Evolutionary conservation across 2,113 vertebrate genomes (phyloP).

Genomic region (Sebastes schlegelii): DNA sequence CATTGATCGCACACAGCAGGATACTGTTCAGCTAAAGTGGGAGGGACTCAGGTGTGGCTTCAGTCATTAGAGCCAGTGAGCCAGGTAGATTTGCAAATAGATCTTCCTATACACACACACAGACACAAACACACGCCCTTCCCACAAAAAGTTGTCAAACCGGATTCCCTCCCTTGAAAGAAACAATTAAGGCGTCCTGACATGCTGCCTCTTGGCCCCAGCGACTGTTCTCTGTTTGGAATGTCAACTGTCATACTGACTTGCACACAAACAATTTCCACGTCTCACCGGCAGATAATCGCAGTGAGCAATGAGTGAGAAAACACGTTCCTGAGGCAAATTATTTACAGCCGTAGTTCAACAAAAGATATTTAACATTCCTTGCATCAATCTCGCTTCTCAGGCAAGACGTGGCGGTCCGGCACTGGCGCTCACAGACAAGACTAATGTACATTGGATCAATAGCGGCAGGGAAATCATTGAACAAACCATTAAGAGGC

Average conservation of each 20-base stretch:
- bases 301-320: conserved; percentile 15
- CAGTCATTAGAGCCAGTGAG: conserved; percentile 35
- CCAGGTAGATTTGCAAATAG: conserved; percentile 73
- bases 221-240: conserved; percentile 39
- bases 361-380: conserved; percentile 67
- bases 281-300: conserved; percentile 27
- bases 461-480: conserved; percentile 56
- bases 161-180: conserved; percentile 75
- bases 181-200: conserved; percentile 61
- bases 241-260: conserved; percentile 17
- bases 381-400: conserved; percentile 54
- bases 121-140: conserved; percentile 67
- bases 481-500: conserved; percentile 56
- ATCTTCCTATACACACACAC: conserved; percentile 39
- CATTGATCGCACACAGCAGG: conserved; percentile 40
- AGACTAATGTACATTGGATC: conserved; percentile 67
- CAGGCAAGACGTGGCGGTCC: conserved; percentile 30
- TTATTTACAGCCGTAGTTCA: conserved; percentile 64
- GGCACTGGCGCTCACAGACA: conserved; percentile 16
- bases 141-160: conserved; percentile 77
- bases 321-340: conserved; percentile 55
- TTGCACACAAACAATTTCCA: conserved; percentile 15
- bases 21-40: conserved; percentile 54
- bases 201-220: conserved; percentile 50
- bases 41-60: conserved; percentile 79